These are phyloP conservation scores for Plebejus melissa DNA, from an alignment of 2,888 invertebrate species.

Conservation along the genomic window DNA sequence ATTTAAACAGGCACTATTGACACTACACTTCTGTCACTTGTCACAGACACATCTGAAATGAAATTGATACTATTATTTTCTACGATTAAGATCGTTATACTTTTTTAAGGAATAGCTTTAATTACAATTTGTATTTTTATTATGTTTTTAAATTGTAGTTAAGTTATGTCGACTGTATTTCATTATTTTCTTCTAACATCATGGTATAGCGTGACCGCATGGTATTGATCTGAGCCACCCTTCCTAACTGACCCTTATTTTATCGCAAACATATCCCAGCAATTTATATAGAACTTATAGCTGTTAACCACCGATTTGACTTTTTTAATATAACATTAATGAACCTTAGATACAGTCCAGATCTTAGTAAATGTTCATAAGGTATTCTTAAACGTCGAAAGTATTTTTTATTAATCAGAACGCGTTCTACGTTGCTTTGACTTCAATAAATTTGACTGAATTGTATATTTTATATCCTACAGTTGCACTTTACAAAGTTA, in stretches of 20 bases:
- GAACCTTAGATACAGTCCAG: too few relatives aligned
- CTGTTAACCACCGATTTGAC: background rate
- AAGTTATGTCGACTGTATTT: too few relatives aligned
- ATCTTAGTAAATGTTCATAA: too few relatives aligned
- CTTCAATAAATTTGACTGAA: too few relatives aligned
- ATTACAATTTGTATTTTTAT: background rate
- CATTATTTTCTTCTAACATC: too few relatives aligned
- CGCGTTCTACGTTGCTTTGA: too few relatives aligned
- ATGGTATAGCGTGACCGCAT: background rate
- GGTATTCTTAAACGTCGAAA: too few relatives aligned
- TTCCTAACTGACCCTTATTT: conserved; percentile 8
- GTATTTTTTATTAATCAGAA: too few relatives aligned
- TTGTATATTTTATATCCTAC: too few relatives aligned
- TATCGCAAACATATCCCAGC: background rate
- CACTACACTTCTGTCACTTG: background rate
- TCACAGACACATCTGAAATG: conserved; percentile 11
- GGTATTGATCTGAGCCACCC: conserved; percentile 12
- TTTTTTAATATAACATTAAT: too few relatives aligned
- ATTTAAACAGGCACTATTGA: background rate
- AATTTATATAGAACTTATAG: conserved; percentile 33
- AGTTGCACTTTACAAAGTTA: too few relatives aligned
- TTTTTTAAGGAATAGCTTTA: background rate
- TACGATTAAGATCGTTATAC: background rate
- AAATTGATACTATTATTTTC: background rate
- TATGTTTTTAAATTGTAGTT: too few relatives aligned